Conservation (phyloP, 2,113 vertebrate genomes). For the Hipposideros armiger region DNA sequence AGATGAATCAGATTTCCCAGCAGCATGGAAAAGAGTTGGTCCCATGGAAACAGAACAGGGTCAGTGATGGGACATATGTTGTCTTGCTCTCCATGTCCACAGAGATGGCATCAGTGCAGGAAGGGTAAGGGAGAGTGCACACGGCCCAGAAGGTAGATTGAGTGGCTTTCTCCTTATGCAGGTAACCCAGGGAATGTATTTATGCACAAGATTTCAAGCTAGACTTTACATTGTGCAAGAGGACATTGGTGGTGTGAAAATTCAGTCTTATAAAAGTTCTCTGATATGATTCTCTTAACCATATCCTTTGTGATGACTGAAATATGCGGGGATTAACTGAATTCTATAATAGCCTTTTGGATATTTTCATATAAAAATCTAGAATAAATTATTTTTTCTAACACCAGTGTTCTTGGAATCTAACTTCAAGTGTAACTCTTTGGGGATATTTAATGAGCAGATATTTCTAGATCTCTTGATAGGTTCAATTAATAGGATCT, state of each 20-base stretch:
- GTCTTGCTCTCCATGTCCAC: not conserved
- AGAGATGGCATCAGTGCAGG: not conserved
- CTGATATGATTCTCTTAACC: not conserved
- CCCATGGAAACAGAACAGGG: not conserved
- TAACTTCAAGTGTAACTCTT: not conserved
- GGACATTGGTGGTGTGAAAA: not conserved
- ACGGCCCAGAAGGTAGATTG: not conserved
- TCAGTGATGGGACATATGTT: fast-evolving
- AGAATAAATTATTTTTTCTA: not conserved
- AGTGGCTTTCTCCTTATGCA: not conserved
- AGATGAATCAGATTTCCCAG: not conserved
- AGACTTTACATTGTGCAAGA: not conserved
- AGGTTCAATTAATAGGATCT: not conserved
- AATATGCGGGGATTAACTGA: not conserved
- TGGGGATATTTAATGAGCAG: not conserved
- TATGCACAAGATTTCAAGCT: not conserved
- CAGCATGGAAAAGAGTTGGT: not conserved
- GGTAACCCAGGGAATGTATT: not conserved
- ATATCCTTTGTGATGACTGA: not conserved
- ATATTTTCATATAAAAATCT: not conserved
- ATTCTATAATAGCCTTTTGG: not conserved
- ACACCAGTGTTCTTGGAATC: not conserved
- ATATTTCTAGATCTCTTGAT: not conserved
- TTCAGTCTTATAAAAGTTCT: not conserved
- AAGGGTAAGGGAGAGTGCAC: not conserved